Conservation (phyloP, 2,797 vertebrate genomes). For the Lepus townsendii region DNA sequence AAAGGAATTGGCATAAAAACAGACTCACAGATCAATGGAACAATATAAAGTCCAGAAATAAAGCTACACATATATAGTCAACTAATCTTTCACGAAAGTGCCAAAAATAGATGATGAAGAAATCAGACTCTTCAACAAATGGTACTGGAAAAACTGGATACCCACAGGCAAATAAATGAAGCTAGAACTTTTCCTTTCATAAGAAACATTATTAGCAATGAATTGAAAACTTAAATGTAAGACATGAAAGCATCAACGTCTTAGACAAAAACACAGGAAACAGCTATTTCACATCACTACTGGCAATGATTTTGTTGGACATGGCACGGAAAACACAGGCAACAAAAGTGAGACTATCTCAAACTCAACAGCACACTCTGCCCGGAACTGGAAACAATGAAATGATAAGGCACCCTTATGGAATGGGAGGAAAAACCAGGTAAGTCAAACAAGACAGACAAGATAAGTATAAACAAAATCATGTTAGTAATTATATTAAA, state of each 20-base stretch:
- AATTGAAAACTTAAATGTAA: not conserved
- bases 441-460: not conserved
- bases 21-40: too few relatives aligned
- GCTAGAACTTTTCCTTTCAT: too few relatives aligned
- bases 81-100: not conserved
- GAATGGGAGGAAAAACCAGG: not conserved
- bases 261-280: not conserved
- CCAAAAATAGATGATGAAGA: not conserved
- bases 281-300: not conserved
- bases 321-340: not conserved
- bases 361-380: not conserved
- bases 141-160: too few relatives aligned
- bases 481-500: not conserved
- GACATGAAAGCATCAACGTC: not conserved
- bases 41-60: too few relatives aligned
- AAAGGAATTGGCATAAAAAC: too few relatives aligned
- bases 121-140: not conserved
- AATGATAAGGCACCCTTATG: not conserved
- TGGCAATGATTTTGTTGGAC: not conserved
- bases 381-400: not conserved
- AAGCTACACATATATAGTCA: too few relatives aligned
- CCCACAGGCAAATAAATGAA: too few relatives aligned
- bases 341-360: not conserved
- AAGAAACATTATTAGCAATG: too few relatives aligned
- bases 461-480: constrained; percentile 18